Percentiles rank a stretch among this genome's conserved stretches.
phyloP scores from a whole-genome alignment of 2,888 invertebrate species.

The Lasioglossum morio region DNA sequence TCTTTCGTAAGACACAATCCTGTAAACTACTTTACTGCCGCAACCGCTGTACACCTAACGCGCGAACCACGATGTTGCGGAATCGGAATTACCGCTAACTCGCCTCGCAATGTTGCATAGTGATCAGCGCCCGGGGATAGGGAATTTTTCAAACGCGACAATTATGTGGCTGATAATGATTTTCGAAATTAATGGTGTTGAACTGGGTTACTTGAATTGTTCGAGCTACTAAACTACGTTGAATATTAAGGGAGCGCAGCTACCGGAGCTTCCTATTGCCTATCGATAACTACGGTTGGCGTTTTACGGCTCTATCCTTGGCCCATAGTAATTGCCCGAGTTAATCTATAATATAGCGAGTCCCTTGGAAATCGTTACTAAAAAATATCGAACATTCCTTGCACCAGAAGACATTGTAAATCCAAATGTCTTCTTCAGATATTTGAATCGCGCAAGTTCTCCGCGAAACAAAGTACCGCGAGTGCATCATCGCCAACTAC shows the following conservation, averaged over 20 bases:
- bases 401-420: not conserved
- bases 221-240: slow-evolving; percentile 2
- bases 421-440: not conserved
- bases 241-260: slow-evolving; percentile 12
- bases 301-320: not conserved
- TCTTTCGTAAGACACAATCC: slow-evolving; percentile 58
- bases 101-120: slow-evolving; percentile 16
- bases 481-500: not conserved
- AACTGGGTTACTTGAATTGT: slow-evolving; percentile 39
- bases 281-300: slow-evolving; percentile 9
- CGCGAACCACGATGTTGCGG: slow-evolving; percentile 27
- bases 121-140: slow-evolving; percentile 19
- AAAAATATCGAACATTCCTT: too few relatives aligned
- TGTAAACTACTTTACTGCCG: slow-evolving; percentile 64
- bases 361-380: not conserved
- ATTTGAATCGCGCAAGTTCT: not conserved
- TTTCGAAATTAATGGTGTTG: slow-evolving; percentile 30
- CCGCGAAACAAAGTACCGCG: not conserved
- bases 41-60: slow-evolving; percentile 38
- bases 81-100: slow-evolving; percentile 53
- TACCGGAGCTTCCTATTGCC: slow-evolving; percentile 12
- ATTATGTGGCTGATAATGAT: slow-evolving; percentile 42
- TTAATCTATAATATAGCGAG: not conserved
- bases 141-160: slow-evolving; percentile 22
- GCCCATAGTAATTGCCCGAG: not conserved